Conservation (phyloP, 2,113 vertebrate genomes). For the Circaetus gallicus region DNA sequence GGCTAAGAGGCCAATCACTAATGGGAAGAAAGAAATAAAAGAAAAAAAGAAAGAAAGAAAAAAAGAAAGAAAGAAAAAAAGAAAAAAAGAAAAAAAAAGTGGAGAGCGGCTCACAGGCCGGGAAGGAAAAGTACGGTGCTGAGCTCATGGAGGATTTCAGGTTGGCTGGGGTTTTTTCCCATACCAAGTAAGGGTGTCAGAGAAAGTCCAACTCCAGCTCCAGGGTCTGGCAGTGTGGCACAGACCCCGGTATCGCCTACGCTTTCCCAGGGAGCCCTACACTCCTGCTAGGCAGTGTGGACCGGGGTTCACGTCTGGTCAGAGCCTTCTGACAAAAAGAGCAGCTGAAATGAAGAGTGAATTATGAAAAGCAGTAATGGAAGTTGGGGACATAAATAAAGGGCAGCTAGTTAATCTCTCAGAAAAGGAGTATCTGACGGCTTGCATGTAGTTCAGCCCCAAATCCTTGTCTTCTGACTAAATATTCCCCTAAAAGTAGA, state of each 20-base stretch:
- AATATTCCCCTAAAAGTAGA: not conserved
- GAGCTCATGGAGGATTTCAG: not conserved
- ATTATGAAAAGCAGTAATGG: not conserved
- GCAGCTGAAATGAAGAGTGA: not conserved
- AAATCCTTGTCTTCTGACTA: not conserved
- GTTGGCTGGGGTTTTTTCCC: not conserved
- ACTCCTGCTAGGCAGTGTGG: not conserved
- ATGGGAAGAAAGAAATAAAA: not conserved
- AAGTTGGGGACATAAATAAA: not conserved
- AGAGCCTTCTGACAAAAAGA: not conserved
- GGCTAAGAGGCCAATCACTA: not conserved
- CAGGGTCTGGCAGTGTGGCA: not conserved
- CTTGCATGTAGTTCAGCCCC: not conserved
- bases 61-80: not conserved
- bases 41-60: no score
- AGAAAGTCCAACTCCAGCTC: not conserved
- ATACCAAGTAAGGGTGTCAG: not conserved
- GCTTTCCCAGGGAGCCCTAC: not conserved
- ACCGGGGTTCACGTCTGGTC: not conserved
- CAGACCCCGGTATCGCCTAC: accelerated
- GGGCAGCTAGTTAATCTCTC: not conserved
- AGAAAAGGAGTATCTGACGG: not conserved
- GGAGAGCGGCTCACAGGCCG: not conserved
- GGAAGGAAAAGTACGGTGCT: not conserved
- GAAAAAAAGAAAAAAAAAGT: not conserved